Conservation (phyloP, 2,113 vertebrate species). For the Glaucidium brasilianum region DNA sequence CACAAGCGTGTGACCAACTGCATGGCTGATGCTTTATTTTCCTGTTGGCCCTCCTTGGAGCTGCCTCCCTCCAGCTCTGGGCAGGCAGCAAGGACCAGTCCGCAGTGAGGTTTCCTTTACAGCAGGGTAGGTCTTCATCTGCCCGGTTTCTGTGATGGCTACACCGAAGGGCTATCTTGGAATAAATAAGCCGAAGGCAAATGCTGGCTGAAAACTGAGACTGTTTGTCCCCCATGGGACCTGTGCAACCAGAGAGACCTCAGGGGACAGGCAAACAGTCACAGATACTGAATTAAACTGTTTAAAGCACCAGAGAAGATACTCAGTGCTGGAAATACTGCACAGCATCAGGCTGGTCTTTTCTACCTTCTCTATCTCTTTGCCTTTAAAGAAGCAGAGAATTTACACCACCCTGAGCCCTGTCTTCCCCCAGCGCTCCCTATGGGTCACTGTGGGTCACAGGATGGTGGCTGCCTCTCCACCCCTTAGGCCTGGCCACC, state of each 20-base stretch:
- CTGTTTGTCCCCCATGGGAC: neutral
- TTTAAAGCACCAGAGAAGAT: neutral
- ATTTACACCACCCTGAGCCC: neutral
- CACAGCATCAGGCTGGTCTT: neutral
- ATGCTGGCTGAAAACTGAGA: neutral
- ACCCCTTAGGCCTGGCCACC: neutral
- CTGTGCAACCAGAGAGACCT: neutral
- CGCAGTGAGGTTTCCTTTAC: neutral
- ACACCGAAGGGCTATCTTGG: rapidly evolving
- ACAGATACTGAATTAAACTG: neutral
- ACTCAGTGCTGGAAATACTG: neutral
- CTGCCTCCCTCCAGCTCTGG: neutral
- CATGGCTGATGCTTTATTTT: neutral
- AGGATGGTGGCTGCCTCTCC: neutral
- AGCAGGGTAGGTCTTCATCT: neutral
- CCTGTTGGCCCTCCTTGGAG: neutral
- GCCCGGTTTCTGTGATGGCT: neutral
- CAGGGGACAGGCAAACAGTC: neutral
- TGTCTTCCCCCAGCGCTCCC: neutral
- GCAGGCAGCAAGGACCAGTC: neutral
- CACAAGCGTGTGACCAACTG: neutral
- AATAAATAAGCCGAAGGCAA: conserved; percentile 23
- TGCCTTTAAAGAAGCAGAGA: neutral
- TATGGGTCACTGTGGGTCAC: neutral
- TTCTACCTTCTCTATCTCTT: neutral